Evolutionary conservation across 2,888 invertebrate species (phyloP).

Genomic region (Cataglyphis albicans): DNA sequence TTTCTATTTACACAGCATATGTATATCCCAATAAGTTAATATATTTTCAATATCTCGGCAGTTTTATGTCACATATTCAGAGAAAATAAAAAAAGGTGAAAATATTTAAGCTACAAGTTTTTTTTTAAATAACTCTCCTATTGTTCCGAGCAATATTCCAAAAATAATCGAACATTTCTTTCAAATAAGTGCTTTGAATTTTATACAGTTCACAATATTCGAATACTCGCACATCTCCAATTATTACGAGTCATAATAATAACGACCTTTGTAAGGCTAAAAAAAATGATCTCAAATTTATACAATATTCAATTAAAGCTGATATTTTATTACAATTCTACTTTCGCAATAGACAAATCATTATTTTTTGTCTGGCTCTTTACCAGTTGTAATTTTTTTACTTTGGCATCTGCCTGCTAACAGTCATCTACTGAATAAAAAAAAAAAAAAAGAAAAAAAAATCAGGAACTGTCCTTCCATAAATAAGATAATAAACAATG

Average conservation of each 20-base stretch:
- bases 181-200: constrained; percentile 58
- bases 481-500: constrained; percentile 64
- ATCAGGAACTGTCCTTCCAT: constrained; percentile 70
- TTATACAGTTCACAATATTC: constrained; percentile 32
- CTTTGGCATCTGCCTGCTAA: constrained; percentile 69
- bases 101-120: constrained; percentile 45
- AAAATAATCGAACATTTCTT: constrained; percentile 38
- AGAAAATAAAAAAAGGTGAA: constrained; percentile 20
- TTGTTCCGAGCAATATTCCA: constrained; percentile 30
- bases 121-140: background rate
- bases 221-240: constrained; percentile 53
- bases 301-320: constrained; percentile 76
- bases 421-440: constrained; percentile 66
- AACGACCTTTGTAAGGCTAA: constrained; percentile 63
- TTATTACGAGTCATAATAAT: constrained; percentile 60
- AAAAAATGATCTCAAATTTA: constrained; percentile 66
- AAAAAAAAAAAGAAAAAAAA: constrained; percentile 60
- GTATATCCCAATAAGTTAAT: constrained; percentile 14
- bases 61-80: background rate
- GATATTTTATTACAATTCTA: constrained; percentile 71
- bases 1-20: background rate
- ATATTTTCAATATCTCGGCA: constrained; percentile 6
- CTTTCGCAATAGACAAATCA: constrained; percentile 70
- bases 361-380: constrained; percentile 58
- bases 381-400: constrained; percentile 67